A percentile compares a stretch with the other conserved stretches of the same genome.
Conservation (phyloP, 53 echinoderm and acorn worm species). For the Temnopleurus reevesii region DNA sequence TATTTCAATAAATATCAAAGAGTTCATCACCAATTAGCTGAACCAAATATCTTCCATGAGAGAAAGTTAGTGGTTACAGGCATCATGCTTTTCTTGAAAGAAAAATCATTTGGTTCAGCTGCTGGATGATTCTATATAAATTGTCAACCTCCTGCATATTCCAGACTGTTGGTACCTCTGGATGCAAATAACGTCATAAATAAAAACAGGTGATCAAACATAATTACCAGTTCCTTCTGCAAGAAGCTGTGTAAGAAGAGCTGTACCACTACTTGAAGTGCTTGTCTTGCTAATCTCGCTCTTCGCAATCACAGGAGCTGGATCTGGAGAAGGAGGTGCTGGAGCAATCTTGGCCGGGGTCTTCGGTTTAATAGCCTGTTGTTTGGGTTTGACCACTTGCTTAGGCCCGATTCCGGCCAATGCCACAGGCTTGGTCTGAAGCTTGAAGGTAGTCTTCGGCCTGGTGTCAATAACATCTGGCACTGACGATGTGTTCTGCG, state of each 20-base stretch:
- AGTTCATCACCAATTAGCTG: no score
- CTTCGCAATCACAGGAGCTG: conserved; percentile 7
- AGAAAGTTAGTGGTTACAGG: no score
- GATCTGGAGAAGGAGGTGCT: conserved; percentile 49
- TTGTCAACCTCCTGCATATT: no score
- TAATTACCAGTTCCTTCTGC: conserved; percentile 67
- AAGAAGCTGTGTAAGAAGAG: conserved; percentile 77
- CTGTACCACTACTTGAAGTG: conserved; percentile 51
- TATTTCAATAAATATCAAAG: no score
- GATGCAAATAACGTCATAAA: background rate
- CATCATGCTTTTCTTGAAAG: no score
- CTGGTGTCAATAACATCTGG: background rate
- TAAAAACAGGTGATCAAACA: background rate
- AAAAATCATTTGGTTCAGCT: no score
- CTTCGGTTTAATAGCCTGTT: conserved; percentile 64
- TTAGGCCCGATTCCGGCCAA: background rate
- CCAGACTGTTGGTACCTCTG: no score
- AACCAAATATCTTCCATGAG: no score
- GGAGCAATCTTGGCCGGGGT: conserved; percentile 77
- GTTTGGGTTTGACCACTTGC: conserved; percentile 13
- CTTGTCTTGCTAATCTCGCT: conserved; percentile 50
- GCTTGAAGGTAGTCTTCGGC: conserved; percentile 57
- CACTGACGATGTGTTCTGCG: background rate
- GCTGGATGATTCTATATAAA: no score
- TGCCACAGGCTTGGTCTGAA: conserved; percentile 30